These are phyloP conservation scores for Bembecia ichneumoniformis DNA, from an alignment of 2,888 invertebrate species.

Conservation along the genomic window DNA sequence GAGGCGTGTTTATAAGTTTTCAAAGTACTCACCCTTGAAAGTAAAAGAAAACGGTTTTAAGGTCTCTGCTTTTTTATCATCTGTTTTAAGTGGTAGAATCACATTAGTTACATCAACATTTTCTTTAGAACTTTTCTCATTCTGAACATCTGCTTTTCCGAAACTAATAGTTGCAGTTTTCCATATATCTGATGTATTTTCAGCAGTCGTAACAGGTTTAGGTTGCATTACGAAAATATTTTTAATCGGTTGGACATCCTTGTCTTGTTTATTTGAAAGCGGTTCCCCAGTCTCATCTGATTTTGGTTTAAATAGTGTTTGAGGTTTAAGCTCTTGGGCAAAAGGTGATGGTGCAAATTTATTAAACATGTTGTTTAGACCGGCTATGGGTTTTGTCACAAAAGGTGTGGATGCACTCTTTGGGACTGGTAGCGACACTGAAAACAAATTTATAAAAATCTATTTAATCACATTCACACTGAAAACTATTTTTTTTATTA, in stretches of 20 bases:
- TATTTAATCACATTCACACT: no score
- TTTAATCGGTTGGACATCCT: constrained; percentile 32
- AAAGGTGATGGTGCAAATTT: constrained; percentile 33
- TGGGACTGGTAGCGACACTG: no score
- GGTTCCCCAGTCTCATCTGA: constrained; percentile 53
- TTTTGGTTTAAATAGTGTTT: constrained; percentile 17
- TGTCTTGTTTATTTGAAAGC: constrained; percentile 16
- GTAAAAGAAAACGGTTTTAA: no score
- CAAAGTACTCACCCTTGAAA: no score
- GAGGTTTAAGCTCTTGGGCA: constrained; percentile 19
- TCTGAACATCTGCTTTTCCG: constrained; percentile 17
- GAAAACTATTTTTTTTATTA: no score
- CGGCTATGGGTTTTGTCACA: constrained; percentile 41
- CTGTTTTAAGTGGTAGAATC: no score
- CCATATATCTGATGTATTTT: constrained; percentile 13
- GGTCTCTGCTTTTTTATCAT: no score
- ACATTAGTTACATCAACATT: constrained; percentile 13
- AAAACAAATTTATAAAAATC: no score
- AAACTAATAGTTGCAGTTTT: not conserved
- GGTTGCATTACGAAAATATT: constrained; percentile 39
- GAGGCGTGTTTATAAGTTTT: no score
- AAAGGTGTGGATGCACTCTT: constrained; percentile 19
- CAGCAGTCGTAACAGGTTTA: constrained; percentile 10
- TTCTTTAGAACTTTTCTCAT: constrained; percentile 21
- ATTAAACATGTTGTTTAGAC: constrained; percentile 38